Percentiles rank a stretch among this genome's conserved stretches.
phyloP scores from a whole-genome alignment of 2,113 vertebrate species.

The Stigmatopora argus region DNA sequence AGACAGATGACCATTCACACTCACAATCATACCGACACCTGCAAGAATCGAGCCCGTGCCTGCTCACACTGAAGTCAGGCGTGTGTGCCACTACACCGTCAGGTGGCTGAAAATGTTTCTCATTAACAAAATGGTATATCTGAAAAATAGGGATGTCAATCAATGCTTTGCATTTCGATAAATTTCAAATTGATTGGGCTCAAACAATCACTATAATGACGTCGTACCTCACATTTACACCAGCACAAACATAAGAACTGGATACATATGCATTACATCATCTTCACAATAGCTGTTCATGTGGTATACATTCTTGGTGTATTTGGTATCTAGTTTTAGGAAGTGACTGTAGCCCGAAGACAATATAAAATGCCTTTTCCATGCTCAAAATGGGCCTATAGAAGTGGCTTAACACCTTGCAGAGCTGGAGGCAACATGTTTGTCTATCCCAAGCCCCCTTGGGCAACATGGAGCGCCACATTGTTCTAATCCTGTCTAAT shows the following conservation, averaged over 20 bases:
- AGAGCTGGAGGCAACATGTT: conserved; percentile 45
- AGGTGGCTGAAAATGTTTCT: too few species aligned
- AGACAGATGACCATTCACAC: too few species aligned
- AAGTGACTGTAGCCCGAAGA: conserved; percentile 8
- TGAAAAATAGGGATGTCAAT: too few species aligned
- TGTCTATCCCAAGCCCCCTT: conserved; percentile 46
- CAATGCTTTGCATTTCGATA: too few species aligned
- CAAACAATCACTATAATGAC: too few species aligned
- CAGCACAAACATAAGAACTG: not conserved
- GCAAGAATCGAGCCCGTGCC: too few species aligned
- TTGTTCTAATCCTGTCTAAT: conserved; percentile 70
- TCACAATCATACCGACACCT: too few species aligned
- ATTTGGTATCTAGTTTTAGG: not conserved
- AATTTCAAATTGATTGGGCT: too few species aligned
- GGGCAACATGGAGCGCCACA: conserved; percentile 47
- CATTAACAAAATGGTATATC: too few species aligned
- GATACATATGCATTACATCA: conserved; percentile 59
- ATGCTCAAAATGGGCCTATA: conserved; percentile 28
- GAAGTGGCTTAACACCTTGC: conserved; percentile 27
- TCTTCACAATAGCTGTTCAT: conserved; percentile 40
- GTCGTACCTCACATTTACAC: too few species aligned
- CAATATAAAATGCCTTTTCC: conserved; percentile 25
- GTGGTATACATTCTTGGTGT: conserved; percentile 18
- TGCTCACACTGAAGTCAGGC: too few species aligned
- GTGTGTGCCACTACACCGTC: too few species aligned